Base-by-base conservation (phyloP, 2,113 vertebrate species). In the Sturnira hondurensis region DNA sequence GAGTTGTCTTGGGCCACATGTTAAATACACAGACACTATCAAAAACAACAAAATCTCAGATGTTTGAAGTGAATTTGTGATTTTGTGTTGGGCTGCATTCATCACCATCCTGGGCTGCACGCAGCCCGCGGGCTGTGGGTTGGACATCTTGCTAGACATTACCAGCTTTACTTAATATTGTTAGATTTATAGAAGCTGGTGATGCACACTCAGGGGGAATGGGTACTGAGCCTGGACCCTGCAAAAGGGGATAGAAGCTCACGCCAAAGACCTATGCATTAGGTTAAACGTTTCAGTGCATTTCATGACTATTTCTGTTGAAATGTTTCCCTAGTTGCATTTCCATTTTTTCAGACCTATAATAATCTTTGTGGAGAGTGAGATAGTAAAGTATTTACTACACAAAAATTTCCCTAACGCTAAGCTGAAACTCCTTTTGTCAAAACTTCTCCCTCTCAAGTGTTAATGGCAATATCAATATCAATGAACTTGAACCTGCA, bases 171-270 rank as follows among this genome's bases (percentile, higher is more conserved):
- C 31, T 76, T 82, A 19, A 31, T 36, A 20, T 52, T 8, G 9
- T 22, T 1, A 22, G 5, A 14, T 41, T 12, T 70, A 7, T 0
- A 54, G 19, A 41, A n/a, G 7, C 16, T 19, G 10, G 7, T 13
- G 28, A 31, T 58, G 0, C 2, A 22, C 2, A 7, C 0, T 3
- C 11, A 13, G 56, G 38, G 77, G 11, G 26, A 47, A 31, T 88
- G 15, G 84, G 1, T 41, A 41, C 5, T 45, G 26, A 58, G 10
- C 33, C 12, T 61, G 3, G 26, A 14, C 4, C 24, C 47, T 74
- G 38, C 1, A 19, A 38, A 67, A 28, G 26, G 2, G 0, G 13
- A 43, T 38, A 31, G 7, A 4, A 61, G 4, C 38, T 91, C 31
- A 41, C 1, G 41, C 2, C 2, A 70, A 71, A 63, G 16, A 56